Conservation (phyloP, 2,797 vertebrate species). For the Trichosurus vulpecula region DNA sequence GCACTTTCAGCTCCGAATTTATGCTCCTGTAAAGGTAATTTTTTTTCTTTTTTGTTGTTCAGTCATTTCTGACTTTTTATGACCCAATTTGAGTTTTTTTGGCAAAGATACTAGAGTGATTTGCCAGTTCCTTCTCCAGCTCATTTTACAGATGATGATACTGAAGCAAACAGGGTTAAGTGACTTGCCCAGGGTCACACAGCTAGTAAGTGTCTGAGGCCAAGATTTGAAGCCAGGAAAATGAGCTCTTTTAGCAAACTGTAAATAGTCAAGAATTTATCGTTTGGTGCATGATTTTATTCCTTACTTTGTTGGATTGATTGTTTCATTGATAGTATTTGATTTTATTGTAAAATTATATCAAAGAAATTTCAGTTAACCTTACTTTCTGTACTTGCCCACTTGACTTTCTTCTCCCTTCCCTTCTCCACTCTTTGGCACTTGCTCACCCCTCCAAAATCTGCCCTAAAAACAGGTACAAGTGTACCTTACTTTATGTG, state of each 20-base stretch:
- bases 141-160: neutral
- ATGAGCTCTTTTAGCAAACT: neutral
- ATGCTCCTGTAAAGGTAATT: neutral
- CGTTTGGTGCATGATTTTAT: neutral
- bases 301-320: neutral
- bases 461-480: neutral
- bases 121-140: neutral
- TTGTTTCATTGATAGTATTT: neutral
- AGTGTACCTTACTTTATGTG: conserved; percentile 29
- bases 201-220: neutral
- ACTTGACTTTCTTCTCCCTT: neutral
- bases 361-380: neutral
- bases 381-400: neutral
- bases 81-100: neutral
- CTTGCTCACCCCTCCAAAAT: neutral
- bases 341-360: neutral
- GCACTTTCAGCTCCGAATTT: neutral
- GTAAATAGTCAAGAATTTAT: neutral
- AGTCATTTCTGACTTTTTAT: neutral
- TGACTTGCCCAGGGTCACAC: neutral
- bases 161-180: neutral
- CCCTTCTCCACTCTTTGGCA: neutral
- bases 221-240: neutral
- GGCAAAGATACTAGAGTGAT: neutral
- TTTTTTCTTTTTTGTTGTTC: neutral